Evolutionary conservation across 2,797 vertebrate genomes (phyloP), one percentile per base, ranked within the genome.

Genomic region (Tokudaia muenninki): DNA sequence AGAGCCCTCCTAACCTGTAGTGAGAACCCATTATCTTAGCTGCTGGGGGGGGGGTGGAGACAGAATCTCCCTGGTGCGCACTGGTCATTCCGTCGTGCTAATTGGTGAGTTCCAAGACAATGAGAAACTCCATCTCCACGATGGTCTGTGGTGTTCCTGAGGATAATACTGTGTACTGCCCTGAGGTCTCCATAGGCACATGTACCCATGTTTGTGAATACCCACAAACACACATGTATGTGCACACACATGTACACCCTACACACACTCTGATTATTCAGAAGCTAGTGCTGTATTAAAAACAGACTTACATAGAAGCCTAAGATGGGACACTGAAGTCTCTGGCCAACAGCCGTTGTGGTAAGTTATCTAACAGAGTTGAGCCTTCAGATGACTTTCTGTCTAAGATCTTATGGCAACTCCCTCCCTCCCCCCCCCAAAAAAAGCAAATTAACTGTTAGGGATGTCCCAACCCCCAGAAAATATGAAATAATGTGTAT

Each of bases 331-430:
- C 50, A 74, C 1, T 47, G 22, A 94, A 79, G 24, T 6, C 37
- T 63, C 37, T 78, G 50, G 19, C 31, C 59, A 50, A 70, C 26
- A 63, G 26, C 29, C 65, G 67, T 63, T 63, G 82, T 87, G 67
- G 31, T 63, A 84, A 92, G 88, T 57, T 57, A n/a, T 59, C 29
- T 94, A 70, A 57, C 7, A 26, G 6, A 67, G 29, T 86, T 55
- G 84, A 88, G 5, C 41, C 44, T 96, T 87, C 47, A 47, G 55
- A 67, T 59, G 52, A 92, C 74, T 65, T 26, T 87, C 47, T 92
- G 72, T 74, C 29, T 92, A 78, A 59, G 4, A 87, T 75, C 52
- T 90, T 82, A 79, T 12, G 70, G 24, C 47, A 82, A 37, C 4
- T 21, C 0, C 37, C 65, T 21, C 0, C 37, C 65, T n/a, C 21